phyloP scores from a whole-genome alignment of 2,797 vertebrate species.

The Sparidentex hasta region DNA sequence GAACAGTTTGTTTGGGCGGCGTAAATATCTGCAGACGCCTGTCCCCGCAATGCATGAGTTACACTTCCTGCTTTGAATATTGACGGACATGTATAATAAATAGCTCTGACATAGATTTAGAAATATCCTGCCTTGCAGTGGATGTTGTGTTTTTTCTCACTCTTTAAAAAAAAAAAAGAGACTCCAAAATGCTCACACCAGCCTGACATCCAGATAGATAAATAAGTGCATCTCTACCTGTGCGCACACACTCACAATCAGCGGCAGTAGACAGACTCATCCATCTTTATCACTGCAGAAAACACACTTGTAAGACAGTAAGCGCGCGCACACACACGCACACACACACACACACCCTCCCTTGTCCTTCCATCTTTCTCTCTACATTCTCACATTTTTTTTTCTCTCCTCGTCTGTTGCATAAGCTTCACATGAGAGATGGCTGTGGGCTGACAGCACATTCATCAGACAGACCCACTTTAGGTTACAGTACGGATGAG shows the following conservation, averaged over 20 bases:
- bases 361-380: constrained; percentile 31
- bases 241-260: constrained; percentile 22
- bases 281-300: constrained; percentile 75
- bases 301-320: constrained; percentile 37
- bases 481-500: constrained; percentile 44
- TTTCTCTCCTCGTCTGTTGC: constrained; percentile 20
- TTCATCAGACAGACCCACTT: constrained; percentile 60
- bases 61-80: constrained; percentile 5
- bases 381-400: constrained; percentile 31
- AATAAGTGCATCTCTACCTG: constrained; percentile 39
- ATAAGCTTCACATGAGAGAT: constrained; percentile 33
- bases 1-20: neutral
- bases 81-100: constrained; percentile 27
- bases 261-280: constrained; percentile 60
- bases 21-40: constrained; percentile 1
- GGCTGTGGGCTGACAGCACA: constrained; percentile 46
- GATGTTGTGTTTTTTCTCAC: constrained; percentile 2
- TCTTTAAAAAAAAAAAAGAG: neutral
- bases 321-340: constrained; percentile 23
- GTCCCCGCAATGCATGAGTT: constrained; percentile 6
- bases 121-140: neutral
- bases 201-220: constrained; percentile 26
- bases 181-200: neutral
- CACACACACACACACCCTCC: constrained; percentile 29
- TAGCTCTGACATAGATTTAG: constrained; percentile 9